These are phyloP conservation scores for Zaprionus africanus DNA, from an alignment of 1,140 invertebrate genomes.

Conservation along the genomic window DNA sequence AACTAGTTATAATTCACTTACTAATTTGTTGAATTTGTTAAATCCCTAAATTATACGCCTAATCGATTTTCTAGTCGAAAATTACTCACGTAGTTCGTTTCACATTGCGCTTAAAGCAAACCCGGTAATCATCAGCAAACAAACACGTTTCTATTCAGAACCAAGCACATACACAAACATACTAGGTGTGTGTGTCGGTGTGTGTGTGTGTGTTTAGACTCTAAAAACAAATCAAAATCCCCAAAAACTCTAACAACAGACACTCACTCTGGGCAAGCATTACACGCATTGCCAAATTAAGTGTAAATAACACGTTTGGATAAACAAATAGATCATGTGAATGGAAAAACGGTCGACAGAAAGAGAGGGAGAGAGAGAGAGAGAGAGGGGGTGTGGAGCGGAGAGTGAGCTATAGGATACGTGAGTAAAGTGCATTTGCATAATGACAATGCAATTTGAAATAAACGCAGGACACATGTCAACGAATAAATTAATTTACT, in stretches of 20 bases:
- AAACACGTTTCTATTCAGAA: constrained; percentile 11
- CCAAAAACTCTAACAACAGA: constrained; percentile 10
- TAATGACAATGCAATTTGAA: constrained; percentile 81
- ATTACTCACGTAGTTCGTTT: not conserved
- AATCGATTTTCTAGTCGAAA: not conserved
- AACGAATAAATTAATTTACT: constrained; percentile 82
- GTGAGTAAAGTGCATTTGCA: constrained; percentile 72
- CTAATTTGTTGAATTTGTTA: not conserved
- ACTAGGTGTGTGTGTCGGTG: not conserved
- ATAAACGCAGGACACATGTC: constrained; percentile 80
- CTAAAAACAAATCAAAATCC: constrained; percentile 47
- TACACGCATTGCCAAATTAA: constrained; percentile 73
- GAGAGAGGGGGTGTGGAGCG: not conserved
- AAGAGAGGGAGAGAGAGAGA: not conserved
- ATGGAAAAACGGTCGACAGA: constrained; percentile 34
- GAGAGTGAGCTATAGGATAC: not conserved
- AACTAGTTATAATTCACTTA: no score
- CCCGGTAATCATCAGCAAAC: not conserved
- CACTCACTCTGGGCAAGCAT: constrained; percentile 14
- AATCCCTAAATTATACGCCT: not conserved
- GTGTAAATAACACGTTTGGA: constrained; percentile 77
- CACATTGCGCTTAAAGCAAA: not conserved
- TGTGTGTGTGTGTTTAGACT: constrained; percentile 14
- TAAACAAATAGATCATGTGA: constrained; percentile 70
- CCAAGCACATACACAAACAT: constrained; percentile 2